These are phyloP conservation scores for Antennarius striatus DNA, from an alignment of 2,113 vertebrate genomes.

Conservation along the genomic window DNA sequence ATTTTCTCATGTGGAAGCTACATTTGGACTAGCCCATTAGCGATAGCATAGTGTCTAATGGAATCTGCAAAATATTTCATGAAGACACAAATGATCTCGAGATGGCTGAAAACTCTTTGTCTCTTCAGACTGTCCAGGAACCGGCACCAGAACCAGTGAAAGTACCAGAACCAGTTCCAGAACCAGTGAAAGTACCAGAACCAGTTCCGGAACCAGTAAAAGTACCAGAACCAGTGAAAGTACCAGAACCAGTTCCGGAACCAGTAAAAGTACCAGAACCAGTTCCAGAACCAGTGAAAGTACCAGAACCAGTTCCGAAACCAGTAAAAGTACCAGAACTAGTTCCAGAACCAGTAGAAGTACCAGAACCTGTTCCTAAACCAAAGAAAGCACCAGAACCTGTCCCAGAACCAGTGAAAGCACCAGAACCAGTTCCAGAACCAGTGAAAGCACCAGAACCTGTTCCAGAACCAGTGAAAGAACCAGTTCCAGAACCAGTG, in stretches of 20 bases:
- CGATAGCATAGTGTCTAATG: no score
- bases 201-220: slow-evolving; percentile 4
- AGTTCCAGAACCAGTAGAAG: background rate
- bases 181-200: background rate
- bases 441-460: background rate
- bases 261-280: background rate
- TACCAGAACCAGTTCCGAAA: slow-evolving; percentile 10
- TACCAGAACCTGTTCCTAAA: background rate
- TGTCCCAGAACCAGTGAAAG: no score
- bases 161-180: background rate
- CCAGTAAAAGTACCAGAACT: background rate
- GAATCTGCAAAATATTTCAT: background rate
- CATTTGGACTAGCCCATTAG: no score
- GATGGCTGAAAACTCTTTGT: background rate
- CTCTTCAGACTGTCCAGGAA: slow-evolving; percentile 15
- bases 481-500: background rate
- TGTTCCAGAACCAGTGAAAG: background rate
- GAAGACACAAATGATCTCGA: no score
- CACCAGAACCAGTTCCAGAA: background rate
- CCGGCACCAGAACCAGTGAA: background rate
- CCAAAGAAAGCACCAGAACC: no score
- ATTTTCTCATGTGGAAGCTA: no score
- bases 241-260: slow-evolving; percentile 1
- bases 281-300: background rate
- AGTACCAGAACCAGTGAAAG: background rate